Evolutionary conservation across 2,113 vertebrate genomes (phyloP), one percentile per base, ranked within the genome.

Genomic region (Macquaria ambigua): DNA sequence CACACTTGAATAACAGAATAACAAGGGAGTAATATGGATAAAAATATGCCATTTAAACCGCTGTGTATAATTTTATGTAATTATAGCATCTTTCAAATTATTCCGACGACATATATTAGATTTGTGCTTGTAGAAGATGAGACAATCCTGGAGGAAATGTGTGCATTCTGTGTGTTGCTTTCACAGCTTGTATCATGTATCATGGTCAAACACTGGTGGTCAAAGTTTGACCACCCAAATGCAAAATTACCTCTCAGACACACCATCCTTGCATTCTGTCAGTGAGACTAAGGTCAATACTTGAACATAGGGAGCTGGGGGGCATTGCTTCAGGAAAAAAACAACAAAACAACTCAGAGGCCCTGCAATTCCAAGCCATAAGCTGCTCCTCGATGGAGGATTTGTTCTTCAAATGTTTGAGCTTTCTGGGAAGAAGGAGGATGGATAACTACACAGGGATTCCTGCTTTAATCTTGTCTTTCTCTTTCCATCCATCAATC

Each of bases 391-490:
- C 16, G 9, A 41, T 15, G 53, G 28, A 55, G 72, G 77, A 77
- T 87, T 81, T 87, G 55, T 28, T 70, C 69, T 56, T 75, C 41
- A 34, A 74, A 87, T 77, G 46, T 73, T 73, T 68, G 21, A 68
- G 86, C 37, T 83, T 62, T 34, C 61, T 39, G 39, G 37, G n/a
- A 70, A 72, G 25, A 21, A 69, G 41, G 20, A 77, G 37, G 31
- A 63, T 37, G 43, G 58, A 81, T 66, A 83, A 48, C 72, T 73
- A 63, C 46, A 81, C 61, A 68, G 31, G 43, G 78, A 74, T 53
- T 64, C 75, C 74, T 50, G 53, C 68, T 68, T 69, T 84, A 77
- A 84, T 87, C 86, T 76, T 37, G 61, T 84, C 58, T 82, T 77
- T 34, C 50, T 43, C 68, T 67, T 21, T 63, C 48, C 12, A 11